A percentile compares a stretch with the other conserved stretches of the same genome.
These are phyloP conservation scores for Papilio demoleus DNA, from an alignment of 2,888 invertebrate genomes.

Conservation along the genomic window DNA sequence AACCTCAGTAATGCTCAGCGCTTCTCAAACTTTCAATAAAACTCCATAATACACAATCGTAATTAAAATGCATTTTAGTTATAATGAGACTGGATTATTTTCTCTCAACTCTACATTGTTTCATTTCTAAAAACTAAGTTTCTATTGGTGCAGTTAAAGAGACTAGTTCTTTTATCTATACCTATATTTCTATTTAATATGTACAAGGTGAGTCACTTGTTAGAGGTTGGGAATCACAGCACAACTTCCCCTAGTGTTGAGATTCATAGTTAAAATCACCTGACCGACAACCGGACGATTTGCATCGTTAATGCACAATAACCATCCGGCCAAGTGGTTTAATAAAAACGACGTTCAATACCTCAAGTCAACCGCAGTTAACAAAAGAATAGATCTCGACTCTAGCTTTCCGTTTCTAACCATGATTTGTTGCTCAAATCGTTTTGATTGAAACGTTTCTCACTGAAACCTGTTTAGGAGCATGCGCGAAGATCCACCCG, in stretches of 20 bases:
- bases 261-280: neutral
- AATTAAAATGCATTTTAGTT: too few species aligned
- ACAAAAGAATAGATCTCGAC: neutral
- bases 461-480: slow-evolving; percentile 46
- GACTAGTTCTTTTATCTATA: too few species aligned
- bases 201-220: neutral
- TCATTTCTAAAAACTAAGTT: too few species aligned
- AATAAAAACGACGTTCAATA: neutral
- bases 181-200: too few species aligned
- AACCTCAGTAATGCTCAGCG: slow-evolving; percentile 27
- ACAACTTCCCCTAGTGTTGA: neutral
- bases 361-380: neutral
- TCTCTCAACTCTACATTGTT: too few species aligned
- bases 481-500: slow-evolving; percentile 51
- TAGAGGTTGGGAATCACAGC: neutral
- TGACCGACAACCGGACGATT: neutral
- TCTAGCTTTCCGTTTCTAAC: slow-evolving; percentile 1
- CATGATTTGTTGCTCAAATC: slow-evolving; percentile 25
- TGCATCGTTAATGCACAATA: neutral
- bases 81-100: too few species aligned
- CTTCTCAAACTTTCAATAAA: slow-evolving; percentile 23
- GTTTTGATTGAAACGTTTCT: slow-evolving; percentile 43
- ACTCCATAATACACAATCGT: neutral
- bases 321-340: neutral
- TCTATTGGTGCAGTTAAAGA: too few species aligned